Base-by-base conservation (phyloP, 2,113 vertebrate genomes). In the Rhagologus leucostigma region DNA sequence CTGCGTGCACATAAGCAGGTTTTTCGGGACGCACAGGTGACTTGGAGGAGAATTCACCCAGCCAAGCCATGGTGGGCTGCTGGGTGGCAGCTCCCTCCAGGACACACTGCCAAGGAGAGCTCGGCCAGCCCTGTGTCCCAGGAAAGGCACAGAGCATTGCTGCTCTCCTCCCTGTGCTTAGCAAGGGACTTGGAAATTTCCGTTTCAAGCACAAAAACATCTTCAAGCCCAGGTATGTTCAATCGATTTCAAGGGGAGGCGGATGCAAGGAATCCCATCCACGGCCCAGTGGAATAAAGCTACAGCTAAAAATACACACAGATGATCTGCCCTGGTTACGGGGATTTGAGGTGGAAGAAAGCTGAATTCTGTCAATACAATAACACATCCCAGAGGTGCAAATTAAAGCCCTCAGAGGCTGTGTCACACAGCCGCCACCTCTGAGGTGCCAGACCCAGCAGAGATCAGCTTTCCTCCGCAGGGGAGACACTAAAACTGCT, bases 1-100 rank as follows among this genome's bases (percentile, higher is more conserved):
- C 84, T 17, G 13, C 0, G 0, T 3, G 13, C 73, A 32, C 1
- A 0, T 0, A 0, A 1, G 16, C 37, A 23, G 47, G 10, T 47
- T 12, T 47, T 47, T 47, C 23, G 47, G 47, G 47, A 26, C 8
- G 14, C 0, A 1, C 9, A 13, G 14, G 12, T n/a, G 53, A 53
- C 29, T 10, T 9, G 41, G 10, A 47, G 77, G 37, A 59, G 32
- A 42, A 56, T 32, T 68, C 53, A 60, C 9, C 57, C 69, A 39
- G 57, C 32, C 18, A 53, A 53, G 79, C 16, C 55, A 13, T 0
- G 7, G 12, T 18, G 56, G 39, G 60, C 30, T 81, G 82, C 41
- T 27, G 74, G 26, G 57, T 0, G 23, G 60, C 67, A 69, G 63
- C 68, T 53, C 49, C 77, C 64, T 53, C 41, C 37, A 53, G 71